Base-by-base conservation (phyloP, 1,140 invertebrate species). In the Augochlora pura region DNA sequence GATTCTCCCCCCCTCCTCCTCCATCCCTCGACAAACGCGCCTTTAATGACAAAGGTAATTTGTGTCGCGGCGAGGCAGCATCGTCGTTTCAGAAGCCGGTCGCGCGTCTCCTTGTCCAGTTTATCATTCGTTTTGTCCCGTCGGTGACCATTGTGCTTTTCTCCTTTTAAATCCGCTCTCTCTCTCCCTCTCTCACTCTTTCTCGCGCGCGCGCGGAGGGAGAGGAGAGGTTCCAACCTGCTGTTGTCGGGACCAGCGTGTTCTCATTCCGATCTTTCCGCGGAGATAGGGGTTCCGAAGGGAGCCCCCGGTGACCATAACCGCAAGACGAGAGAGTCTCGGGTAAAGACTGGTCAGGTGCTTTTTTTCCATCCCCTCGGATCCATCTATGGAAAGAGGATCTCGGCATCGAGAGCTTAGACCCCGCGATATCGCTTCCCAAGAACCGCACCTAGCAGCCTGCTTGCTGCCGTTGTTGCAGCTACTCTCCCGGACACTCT, bases 351-450 rank as follows among this genome's bases (percentile, higher is more conserved):
- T 81, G 74, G 73, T 80, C 73, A 52, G 42, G 23, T 76, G 49
- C 16, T 77, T 80, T 60, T 59, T 80, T 46, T 75, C 52, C 42
- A 54, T 77, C 8, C n/a, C 2, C 9, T n/a, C 49, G 16, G 21
- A 32, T 38, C 77, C 78, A 80, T 80, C 38, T 77, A 77, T 46
- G 78, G 78, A 77, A 80, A 77, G 73, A 79, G 52, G 60, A 76
- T 79, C 27, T 59, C 7, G 21, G 12, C 21, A 77, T 71, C 59
- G n/a, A 27, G n/a, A 32, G 54, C 57, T 59, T 68, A 46, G 66
- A 25, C 14, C 1, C 18, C 10, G 16, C 14, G 23, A 6, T 68
- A 10, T 46, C 5, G 38, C 10, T 12, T 16, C 32, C 39, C 54
- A 49, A 27, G 21, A 2, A 23, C 32, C 10, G 42, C 21, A 10